Base-by-base conservation (phyloP, 2,888 invertebrate genomes). In the Hololepta plana region DNA sequence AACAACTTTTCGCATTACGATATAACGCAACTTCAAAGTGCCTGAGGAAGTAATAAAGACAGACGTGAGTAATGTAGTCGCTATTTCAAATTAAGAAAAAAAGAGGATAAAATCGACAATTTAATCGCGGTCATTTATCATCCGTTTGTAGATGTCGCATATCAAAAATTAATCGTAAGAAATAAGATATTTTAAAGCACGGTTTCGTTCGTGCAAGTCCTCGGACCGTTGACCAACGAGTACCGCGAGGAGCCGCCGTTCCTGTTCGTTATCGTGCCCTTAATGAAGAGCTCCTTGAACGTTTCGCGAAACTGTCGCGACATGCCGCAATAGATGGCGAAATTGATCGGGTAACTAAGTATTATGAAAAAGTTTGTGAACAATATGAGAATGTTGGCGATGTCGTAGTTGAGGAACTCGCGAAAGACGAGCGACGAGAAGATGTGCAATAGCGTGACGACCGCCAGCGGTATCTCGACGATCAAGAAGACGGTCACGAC, bases 271-370 rank as follows among this genome's bases (percentile, higher is more conserved):
- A 65, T 66, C 4, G 55, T 49, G 4, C 59, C 55, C 23, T 69
- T 53, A 21, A 81, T 67, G 46, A 91, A 90, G 4, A 72, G 49
- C 43, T 77, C 79, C 44, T 82, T 84, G 51, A 93, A 93, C 0
- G 91, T 91, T 50, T 90, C 87, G 26, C 93, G 64, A 53, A 93
- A 93, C 50, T 85, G 87, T 15, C 85, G 62, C 15, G 85, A 87
- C 93, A 93, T 95, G 12, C 88, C 88, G 50, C 90, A 91, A 47
- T 93, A 93, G 37, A 91, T 88, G 32, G 87, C 90, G 45, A 93
- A 91, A 52, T 91, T 90, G 30, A 90, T 76, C 7, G 88, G 88
- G 54, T 90, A 90, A 23, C 84, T 84, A 19, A 87, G 67, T 31
- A 88, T 75, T 32, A 93, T 81, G 49, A 85, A 77, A 57, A 91